phyloP scores from a whole-genome alignment of 1,140 invertebrate species.

The Drosophila prosaltans region DNA sequence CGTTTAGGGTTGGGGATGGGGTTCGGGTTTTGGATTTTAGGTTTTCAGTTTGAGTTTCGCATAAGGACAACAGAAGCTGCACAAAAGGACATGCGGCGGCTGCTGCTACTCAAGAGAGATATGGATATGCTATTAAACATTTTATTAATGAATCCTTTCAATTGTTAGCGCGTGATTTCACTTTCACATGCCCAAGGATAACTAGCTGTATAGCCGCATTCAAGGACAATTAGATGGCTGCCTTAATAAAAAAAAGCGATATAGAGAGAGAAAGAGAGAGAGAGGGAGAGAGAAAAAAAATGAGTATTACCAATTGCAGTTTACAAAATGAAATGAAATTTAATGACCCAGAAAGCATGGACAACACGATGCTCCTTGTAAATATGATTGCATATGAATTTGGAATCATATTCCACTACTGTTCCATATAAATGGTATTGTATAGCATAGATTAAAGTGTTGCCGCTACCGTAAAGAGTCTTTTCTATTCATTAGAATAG shows the following conservation, averaged over 20 bases:
- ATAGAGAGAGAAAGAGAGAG: slow-evolving; percentile 1
- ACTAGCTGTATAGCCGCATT: slow-evolving; percentile 17
- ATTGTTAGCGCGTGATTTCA: slow-evolving; percentile 80
- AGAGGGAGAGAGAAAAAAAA: slow-evolving; percentile 19
- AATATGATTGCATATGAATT: slow-evolving; percentile 77
- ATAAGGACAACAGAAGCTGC: slow-evolving; percentile 50
- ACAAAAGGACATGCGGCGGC: slow-evolving; percentile 75
- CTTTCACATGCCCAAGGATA: slow-evolving; percentile 56
- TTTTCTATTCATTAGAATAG: slow-evolving; percentile 43
- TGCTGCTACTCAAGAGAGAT: slow-evolving; percentile 56
- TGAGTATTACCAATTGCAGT: slow-evolving; percentile 50
- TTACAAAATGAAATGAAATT: slow-evolving; percentile 51
- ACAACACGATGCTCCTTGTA: slow-evolving; percentile 43
- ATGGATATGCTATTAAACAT: slow-evolving; percentile 77
- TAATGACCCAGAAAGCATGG: slow-evolving; percentile 72
- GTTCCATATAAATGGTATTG: slow-evolving; percentile 19
- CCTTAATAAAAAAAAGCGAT: slow-evolving; percentile 37
- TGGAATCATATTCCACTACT: slow-evolving; percentile 54
- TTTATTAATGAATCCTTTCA: slow-evolving; percentile 81
- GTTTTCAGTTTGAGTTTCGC: slow-evolving; percentile 6
- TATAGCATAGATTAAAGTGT: slow-evolving; percentile 65
- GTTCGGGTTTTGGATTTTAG: slow-evolving; percentile 9
- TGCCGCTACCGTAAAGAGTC: slow-evolving; percentile 51
- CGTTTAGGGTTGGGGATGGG: slow-evolving; percentile 25
- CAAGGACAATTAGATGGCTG: slow-evolving; percentile 67